Evolutionary conservation across 35 echinoderm and acorn worm species (phyloP).

Genomic region (Stichopus chloronotus): DNA sequence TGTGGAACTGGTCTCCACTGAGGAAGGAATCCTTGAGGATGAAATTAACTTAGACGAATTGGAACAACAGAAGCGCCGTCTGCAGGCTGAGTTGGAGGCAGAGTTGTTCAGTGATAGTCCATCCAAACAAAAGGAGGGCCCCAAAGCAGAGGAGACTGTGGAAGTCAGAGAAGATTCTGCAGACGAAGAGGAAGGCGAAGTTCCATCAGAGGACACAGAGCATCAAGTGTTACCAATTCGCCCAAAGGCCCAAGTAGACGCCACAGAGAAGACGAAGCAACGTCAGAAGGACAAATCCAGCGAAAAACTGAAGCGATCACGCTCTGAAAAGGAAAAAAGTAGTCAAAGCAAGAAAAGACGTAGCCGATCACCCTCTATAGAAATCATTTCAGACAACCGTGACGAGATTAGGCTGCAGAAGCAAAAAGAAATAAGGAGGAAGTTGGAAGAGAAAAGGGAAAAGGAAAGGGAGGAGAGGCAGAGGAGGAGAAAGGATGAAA

Average conservation of each 20-base stretch:
- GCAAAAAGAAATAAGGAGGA: conserved; percentile 12
- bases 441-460: conserved; percentile 32
- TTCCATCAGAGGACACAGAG: conserved; percentile 15
- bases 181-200: conserved; percentile 60
- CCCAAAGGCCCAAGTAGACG: conserved; percentile 7
- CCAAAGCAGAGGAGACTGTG: conserved; percentile 25
- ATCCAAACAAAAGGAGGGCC: conserved; percentile 54
- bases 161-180: conserved; percentile 44
- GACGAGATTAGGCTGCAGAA: conserved; percentile 38
- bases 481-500: conserved; percentile 48
- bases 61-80: conserved; percentile 91
- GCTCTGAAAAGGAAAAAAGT: conserved; percentile 25
- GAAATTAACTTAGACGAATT: conserved; percentile 72
- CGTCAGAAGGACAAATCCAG: conserved; percentile 16
- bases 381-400: conserved; percentile 51
- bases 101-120: conserved; percentile 63
- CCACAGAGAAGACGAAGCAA: conserved; percentile 27
- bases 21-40: conserved; percentile 46
- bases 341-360: conserved; percentile 37
- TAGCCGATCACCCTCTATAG: conserved; percentile 44
- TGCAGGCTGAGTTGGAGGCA: conserved; percentile 81
- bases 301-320: conserved; percentile 21
- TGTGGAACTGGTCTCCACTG: conserved; percentile 30
- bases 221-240: background rate
- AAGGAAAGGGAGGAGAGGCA: conserved; percentile 31